Base-by-base conservation (phyloP, 2,888 invertebrate genomes). In the Epirrhoe alternata region DNA sequence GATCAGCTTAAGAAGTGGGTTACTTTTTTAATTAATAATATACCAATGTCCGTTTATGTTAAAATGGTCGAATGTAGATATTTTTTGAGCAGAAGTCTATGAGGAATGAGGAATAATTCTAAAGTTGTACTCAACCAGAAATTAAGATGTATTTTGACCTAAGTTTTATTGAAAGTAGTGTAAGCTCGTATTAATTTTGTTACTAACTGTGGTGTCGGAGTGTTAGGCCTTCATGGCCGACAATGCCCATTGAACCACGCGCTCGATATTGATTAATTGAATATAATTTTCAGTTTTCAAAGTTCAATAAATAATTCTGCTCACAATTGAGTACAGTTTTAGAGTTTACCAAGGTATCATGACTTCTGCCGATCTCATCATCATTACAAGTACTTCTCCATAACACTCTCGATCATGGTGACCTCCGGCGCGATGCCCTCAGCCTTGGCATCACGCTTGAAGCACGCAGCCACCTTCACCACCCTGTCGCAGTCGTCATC, bases 341-440 rank as follows among this genome's bases (percentile, higher is more conserved):
- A 14, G n/a, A 45, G 45, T 16, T n/a, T 47, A 6, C 12, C 14
- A 2, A 47, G 4, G 6, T 6, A 16, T 61, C 45, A n/a, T 47
- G 53, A 53, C 45, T 31, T 53, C 60, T 14, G 59, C 30, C n/a
- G 35, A 8, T 6, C 14, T n/a, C 14, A 6, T 47, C 38, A 42
- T 47, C 33, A 47, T 58, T 16, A 64, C 33, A 45, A 86, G 69
- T 92, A 92, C 62, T 87, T 83, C 69, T 92, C 92, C 68, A 92
- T 77, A 30, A 92, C 89, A 0, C 92, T 88, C 60, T 92, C 92
- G 1, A 93, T 87, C 92, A 92, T 93, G 47, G 89, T 79, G 33
- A 93, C 83, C 54, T 92, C 90, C 0, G 92, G 92, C 0, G 92
- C 92, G 47, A 93, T 90, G 66, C 90, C 91, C 1, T 82, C 87